Base-by-base conservation (phyloP, 2,888 invertebrate species). In the Melieria crassipennis region DNA sequence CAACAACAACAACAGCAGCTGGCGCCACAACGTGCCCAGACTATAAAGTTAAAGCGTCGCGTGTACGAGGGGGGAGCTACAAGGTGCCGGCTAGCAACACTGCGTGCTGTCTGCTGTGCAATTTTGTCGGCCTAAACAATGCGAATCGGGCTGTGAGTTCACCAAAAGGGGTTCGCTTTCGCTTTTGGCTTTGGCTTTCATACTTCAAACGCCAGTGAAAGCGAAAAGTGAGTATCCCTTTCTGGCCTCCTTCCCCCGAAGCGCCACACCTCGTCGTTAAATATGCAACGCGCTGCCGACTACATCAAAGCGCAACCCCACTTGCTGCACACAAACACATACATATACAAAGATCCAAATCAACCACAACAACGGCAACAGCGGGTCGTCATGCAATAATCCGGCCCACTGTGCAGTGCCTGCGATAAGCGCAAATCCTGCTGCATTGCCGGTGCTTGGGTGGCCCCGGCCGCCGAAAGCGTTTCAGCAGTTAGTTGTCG, bases 301-400 rank as follows among this genome's bases (percentile, higher is more conserved):
- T n/a, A 52, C 52, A 52, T 52, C 52, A 52, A 52, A 52, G 52
- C 52, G 52, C 52, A 52, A 11, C 52, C 52, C 13, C 13, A 16
- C 16, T 16, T 16, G 16, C 16, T 16, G 1, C 16, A 16, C 16
- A 16, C 16, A 16, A 16, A 16, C 16, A 16, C 16, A 16, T 16
- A 16, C 16, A 16, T 1, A 52, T 11, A 52, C 13, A n/a, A 52
- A 52, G 13, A n/a, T n/a, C 11, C 11, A 52, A 52, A 30, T 30
- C 30, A 30, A 30, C 30, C 30, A 30, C 30, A 30, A 30, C 30
- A 30, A 30, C 30, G 30, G 30, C 30, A 30, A 30, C 30, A 30
- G 30, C 30, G 30, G 30, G 30, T 30, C 30, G 30, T 30, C 30
- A 30, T 30, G 30, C 30, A 30, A 30, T 30, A 30, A 30, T 30